phyloP scores from a whole-genome alignment of 2,888 invertebrate genomes.

The Eupithecia insigniata region DNA sequence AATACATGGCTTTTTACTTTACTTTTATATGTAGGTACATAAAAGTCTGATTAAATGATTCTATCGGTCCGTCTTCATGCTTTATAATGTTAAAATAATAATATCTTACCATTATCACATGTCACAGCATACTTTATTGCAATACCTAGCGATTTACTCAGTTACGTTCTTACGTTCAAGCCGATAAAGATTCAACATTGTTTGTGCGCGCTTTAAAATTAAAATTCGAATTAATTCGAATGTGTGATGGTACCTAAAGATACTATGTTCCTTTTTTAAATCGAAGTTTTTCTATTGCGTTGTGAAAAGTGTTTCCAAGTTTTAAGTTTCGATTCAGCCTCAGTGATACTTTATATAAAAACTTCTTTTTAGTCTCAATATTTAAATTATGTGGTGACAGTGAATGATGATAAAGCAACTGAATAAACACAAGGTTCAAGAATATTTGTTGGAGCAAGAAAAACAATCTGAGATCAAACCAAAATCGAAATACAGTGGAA shows the following conservation, averaged over 20 bases:
- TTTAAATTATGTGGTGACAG: constrained; percentile 23
- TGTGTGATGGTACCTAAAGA: background rate
- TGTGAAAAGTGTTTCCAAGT: background rate
- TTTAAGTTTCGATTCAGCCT: background rate
- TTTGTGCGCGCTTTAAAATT: constrained; percentile 43
- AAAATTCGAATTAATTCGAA: background rate
- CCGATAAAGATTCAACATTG: constrained; percentile 51
- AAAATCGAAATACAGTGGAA: constrained; percentile 58
- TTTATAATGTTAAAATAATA: background rate
- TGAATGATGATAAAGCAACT: constrained; percentile 71
- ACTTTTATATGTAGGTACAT: too few species aligned
- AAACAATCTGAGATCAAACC: constrained; percentile 59
- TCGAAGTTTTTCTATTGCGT: background rate
- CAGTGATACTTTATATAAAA: background rate
- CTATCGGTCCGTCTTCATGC: background rate
- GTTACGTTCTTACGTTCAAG: constrained; percentile 41
- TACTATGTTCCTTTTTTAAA: background rate
- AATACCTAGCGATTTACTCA: constrained; percentile 49
- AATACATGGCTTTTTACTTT: too few species aligned
- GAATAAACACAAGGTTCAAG: constrained; percentile 68
- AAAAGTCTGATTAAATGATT: too few species aligned
- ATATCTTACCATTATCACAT: constrained; percentile 26
- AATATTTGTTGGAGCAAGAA: constrained; percentile 68
- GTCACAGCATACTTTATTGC: constrained; percentile 57
- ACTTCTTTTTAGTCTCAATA: background rate